These are phyloP conservation scores for Pangasius krempfi DNA, from an alignment of 2,797 vertebrate species.

Conservation along the genomic window DNA sequence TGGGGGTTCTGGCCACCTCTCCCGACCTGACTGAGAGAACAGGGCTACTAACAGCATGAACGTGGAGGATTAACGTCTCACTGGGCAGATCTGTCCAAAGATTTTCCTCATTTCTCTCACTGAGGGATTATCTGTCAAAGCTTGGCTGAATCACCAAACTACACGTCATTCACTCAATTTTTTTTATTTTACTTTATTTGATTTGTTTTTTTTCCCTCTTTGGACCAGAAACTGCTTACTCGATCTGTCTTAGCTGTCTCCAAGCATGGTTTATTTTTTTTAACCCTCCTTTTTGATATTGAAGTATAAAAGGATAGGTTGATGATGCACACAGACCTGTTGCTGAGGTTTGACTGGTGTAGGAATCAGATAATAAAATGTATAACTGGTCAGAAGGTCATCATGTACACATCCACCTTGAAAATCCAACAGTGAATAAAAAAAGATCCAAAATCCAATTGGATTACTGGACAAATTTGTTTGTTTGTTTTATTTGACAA, in stretches of 20 bases:
- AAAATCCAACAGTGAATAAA: neutral
- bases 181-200: neutral
- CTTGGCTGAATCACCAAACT: slow-evolving; percentile 56
- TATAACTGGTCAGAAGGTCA: neutral
- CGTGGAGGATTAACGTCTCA: slow-evolving; percentile 74
- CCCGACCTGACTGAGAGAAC: slow-evolving; percentile 49
- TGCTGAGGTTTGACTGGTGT: neutral
- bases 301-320: neutral
- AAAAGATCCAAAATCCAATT: neutral
- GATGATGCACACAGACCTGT: neutral
- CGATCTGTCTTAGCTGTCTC: neutral
- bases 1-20: slow-evolving; percentile 23
- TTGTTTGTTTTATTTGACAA: no score
- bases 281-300: neutral
- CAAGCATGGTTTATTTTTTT: neutral
- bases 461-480: no score
- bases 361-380: neutral
- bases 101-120: slow-evolving; percentile 38
- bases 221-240: neutral
- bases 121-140: slow-evolving; percentile 64
- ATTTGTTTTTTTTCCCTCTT: neutral
- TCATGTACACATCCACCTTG: neutral
- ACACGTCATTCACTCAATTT: slow-evolving; percentile 37
- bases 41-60: slow-evolving; percentile 68
- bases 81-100: slow-evolving; percentile 57